Conservation (phyloP, 2,888 invertebrate genomes). For the Noctua janthina region DNA sequence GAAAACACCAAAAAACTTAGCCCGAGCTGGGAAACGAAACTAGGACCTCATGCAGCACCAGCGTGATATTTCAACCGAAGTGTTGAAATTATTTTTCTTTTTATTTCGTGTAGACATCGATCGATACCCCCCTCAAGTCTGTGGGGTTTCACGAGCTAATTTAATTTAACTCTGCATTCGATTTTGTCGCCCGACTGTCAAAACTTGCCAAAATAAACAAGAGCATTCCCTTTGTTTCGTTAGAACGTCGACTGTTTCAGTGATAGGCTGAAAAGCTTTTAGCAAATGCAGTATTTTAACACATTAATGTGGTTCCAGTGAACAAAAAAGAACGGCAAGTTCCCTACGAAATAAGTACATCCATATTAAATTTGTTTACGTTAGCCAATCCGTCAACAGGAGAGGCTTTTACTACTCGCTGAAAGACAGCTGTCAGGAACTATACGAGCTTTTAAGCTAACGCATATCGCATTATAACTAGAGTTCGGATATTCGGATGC, state of each 20-base stretch:
- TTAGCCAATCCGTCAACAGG: background rate
- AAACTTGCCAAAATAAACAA: background rate
- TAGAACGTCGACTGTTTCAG: background rate
- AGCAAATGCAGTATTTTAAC: background rate
- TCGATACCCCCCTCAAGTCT: background rate
- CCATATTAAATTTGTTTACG: background rate
- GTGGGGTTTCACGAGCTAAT: too few species aligned
- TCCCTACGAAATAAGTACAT: too few species aligned
- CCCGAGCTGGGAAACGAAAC: background rate
- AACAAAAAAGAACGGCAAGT: background rate
- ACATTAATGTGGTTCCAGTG: background rate
- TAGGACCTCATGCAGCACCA: background rate
- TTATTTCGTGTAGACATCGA: background rate
- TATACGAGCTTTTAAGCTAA: conserved; percentile 2
- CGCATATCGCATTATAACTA: background rate
- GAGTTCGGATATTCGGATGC: background rate
- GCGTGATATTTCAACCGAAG: background rate
- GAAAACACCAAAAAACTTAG: background rate
- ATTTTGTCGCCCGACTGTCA: background rate
- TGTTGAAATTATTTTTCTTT: background rate
- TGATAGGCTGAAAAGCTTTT: background rate
- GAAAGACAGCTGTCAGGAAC: background rate
- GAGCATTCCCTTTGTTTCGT: background rate
- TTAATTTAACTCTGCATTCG: background rate
- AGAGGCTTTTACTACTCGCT: background rate